Base-by-base conservation (phyloP, 2,888 invertebrate genomes). In the Pseudeuparius sepicola region DNA sequence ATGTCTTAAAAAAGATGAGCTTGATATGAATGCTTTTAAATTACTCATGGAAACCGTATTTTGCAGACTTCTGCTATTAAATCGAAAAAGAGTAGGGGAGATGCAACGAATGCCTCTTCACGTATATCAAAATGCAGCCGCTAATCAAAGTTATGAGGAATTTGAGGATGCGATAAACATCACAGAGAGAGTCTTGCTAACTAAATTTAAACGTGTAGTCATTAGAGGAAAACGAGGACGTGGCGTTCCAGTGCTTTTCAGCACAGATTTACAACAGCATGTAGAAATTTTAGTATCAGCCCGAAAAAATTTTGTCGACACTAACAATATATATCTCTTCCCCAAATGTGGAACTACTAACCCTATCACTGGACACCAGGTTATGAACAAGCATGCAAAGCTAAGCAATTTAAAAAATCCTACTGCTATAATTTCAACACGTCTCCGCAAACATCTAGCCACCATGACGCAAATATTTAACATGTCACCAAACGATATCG, bases 201-300 rank as follows among this genome's bases (percentile, higher is more conserved):
- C 42, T 14, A 20, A 11, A 9, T 40, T 44, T 13, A 44, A 44
- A 36, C 27, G 41, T 20, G 14, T 39, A 2, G 39, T 39, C 1
- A 35, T 39, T 4, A 17, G 39, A 15, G 39, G 27, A 3, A 36
- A 39, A 13, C 12, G 35, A 13, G 34, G 35, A 2, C 34, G 45
- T 13, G 49, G 49, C 13, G 49, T 51, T 15, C 46, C 45, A 3
- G 48, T 49, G 11, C 39, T 53, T 9, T 46, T 52, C 18, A 45
- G 43, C 25, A 6, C 11, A 15, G 49, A 50, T 33, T 34, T 46
- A 20, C 45, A 54, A 43, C 32, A 42, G 12, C 43, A 48, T 37
- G 34, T 30, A 31, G 37, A 43, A 4, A 7, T 39, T 4, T 10
- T 44, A 4, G 11, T 44, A 25, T 24, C 39, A 12, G 14, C 7